Base-by-base conservation (phyloP, 2,113 vertebrate species). In the Sapayoa aenigma region DNA sequence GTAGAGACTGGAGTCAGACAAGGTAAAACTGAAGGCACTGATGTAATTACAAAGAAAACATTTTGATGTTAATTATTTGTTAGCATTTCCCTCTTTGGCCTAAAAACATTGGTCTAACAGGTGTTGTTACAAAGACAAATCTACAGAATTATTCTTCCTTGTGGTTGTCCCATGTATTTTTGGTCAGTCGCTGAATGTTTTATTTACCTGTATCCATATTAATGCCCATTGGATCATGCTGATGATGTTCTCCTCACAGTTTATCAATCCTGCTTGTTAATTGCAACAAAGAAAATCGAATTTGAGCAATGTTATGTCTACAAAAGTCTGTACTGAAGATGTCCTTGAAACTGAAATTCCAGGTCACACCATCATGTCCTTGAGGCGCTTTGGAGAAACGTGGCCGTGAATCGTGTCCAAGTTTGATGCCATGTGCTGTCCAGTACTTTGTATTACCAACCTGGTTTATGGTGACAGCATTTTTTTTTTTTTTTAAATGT, bases 1-100 rank as follows among this genome's bases (percentile, higher is more conserved):
- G 99, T 99, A 58, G 99, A 99, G 98, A 99, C 99, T 0, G 99
- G 99, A 41, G 99, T 99, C 46, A 97, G 98, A 84, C 98, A 99
- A 98, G 99, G 99, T 99, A 97, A 94, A 89, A 31, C 20, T 63
- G 35, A 74, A 81, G 50, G 30, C 86, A 68, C 20, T n/a, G 39
- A 13, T 53, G 27, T 73, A 47, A 63, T 71, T 35, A 22, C 49
- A 90, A 92, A 47, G 75, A 42, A 18, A 19, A 46, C 46, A 49
- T 73, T n/a, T 66, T 44, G 60, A 59, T 42, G n/a, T 73, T 82
- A n/a, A n/a, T 39, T 39, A n/a, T 79, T 85, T 69, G 58, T 77
- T 74, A 94, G 42, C 53, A 37, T 92, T 72, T 78, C 12, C 46
- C 15, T 55, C 22, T 37, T 85, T n/a, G 46, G 35, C 65, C 30